These are phyloP conservation scores for Strix uralensis DNA, from an alignment of 2,113 vertebrate species.

Conservation along the genomic window DNA sequence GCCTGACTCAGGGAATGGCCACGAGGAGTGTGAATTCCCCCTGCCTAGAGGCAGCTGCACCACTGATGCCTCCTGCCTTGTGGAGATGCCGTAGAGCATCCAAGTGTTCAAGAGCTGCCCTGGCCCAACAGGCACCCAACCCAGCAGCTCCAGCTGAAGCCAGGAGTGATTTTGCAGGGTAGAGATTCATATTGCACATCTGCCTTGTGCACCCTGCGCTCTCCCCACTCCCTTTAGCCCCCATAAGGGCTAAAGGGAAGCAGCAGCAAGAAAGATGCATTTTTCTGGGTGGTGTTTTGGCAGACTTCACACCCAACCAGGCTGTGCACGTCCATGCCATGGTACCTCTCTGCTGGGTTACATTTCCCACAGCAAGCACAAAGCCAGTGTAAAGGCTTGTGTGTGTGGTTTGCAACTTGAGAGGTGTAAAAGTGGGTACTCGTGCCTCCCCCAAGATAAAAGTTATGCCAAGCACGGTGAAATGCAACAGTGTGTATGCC, in stretches of 20 bases:
- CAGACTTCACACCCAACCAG: not conserved
- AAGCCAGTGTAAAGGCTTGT: not conserved
- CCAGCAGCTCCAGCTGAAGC: not conserved
- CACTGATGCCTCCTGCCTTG: not conserved
- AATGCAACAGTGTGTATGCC: not conserved
- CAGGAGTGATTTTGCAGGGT: not conserved
- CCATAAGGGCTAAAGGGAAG: not conserved
- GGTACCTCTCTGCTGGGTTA: not conserved
- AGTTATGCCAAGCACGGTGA: not conserved
- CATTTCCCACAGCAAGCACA: not conserved
- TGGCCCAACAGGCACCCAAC: not conserved
- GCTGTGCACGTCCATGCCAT: rapidly evolving
- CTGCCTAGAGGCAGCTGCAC: not conserved
- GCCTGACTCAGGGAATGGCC: not conserved
- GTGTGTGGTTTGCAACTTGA: not conserved
- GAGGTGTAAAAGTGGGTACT: not conserved
- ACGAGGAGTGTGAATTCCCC: not conserved
- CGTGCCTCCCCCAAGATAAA: not conserved
- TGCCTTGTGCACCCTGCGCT: not conserved
- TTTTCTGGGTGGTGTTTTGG: not conserved
- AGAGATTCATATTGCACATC: not conserved
- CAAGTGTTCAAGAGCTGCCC: not conserved
- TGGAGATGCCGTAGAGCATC: not conserved
- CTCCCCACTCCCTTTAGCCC: not conserved
- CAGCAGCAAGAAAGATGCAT: not conserved